phyloP scores from a whole-genome alignment of 2,888 invertebrate genomes.

The Chymomyza procnemis region DNA sequence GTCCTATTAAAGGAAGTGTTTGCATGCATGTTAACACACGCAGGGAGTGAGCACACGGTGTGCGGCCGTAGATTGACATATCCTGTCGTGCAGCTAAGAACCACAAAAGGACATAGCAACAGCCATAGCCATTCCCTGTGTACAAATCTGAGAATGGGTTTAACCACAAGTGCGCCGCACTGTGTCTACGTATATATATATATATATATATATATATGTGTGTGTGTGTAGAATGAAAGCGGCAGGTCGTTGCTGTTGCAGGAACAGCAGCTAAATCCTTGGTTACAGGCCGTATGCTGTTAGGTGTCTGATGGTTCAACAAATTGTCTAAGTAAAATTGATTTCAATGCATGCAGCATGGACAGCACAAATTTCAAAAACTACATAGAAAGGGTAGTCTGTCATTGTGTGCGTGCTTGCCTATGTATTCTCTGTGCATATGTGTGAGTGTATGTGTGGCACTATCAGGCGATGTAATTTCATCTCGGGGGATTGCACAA shows the following conservation, averaged over 20 bases:
- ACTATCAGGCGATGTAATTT: neutral
- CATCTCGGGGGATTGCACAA: neutral
- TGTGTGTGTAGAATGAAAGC: neutral
- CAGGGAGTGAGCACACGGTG: neutral
- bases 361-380: neutral
- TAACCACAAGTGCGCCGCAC: neutral
- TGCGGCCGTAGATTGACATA: conserved; percentile 2
- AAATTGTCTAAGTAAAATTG: conserved; percentile 24
- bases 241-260: neutral
- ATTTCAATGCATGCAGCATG: conserved; percentile 29
- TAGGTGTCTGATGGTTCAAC: neutral
- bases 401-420: too few species aligned
- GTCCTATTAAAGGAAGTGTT: neutral
- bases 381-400: neutral
- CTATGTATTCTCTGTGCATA: too few species aligned
- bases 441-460: neutral
- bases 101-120: neutral
- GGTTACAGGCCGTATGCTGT: neutral
- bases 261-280: neutral
- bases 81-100: neutral
- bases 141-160: neutral
- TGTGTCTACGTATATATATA: neutral
- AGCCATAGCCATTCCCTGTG: neutral
- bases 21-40: conserved; percentile 7
- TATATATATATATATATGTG: too few species aligned